Percentiles rank a stretch among this genome's conserved stretches.
phyloP scores from a whole-genome alignment of 1,140 invertebrate genomes.

The Brachionus sp. region DNA sequence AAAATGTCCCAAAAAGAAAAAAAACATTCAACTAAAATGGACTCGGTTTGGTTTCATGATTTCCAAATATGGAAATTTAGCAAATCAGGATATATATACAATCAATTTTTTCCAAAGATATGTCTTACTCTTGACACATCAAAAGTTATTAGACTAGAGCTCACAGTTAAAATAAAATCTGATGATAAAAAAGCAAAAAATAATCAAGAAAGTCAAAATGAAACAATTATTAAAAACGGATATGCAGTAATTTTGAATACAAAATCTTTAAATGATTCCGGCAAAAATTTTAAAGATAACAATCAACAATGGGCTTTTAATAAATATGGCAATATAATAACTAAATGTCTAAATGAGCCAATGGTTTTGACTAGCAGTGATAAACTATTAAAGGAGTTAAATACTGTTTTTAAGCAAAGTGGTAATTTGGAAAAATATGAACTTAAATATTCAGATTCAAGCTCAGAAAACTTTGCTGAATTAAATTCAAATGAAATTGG shows the following conservation, averaged over 20 bases:
- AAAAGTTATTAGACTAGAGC: neutral
- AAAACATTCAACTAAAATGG: conserved; percentile 7
- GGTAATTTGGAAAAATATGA: conserved; percentile 17
- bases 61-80: conserved; percentile 42
- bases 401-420: neutral
- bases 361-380: conserved; percentile 29
- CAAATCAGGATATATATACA: conserved; percentile 34
- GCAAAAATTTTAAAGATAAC: neutral
- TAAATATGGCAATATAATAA: conserved; percentile 34
- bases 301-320: conserved; percentile 35
- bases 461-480: neutral
- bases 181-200: conserved; percentile 5
- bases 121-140: neutral
- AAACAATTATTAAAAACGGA: conserved; percentile 23
- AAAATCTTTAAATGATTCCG: neutral
- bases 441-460: neutral
- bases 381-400: neutral
- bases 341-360: neutral
- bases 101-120: conserved; percentile 24
- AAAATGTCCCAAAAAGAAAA: conserved; percentile 12
- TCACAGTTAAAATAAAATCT: neutral
- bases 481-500: conserved; percentile 13
- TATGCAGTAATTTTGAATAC: conserved; percentile 1
- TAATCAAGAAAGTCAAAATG: neutral
- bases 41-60: conserved; percentile 39